These are phyloP conservation scores for Magallana ariakensis DNA, from an alignment of 1,140 invertebrate genomes.

Conservation along the genomic window DNA sequence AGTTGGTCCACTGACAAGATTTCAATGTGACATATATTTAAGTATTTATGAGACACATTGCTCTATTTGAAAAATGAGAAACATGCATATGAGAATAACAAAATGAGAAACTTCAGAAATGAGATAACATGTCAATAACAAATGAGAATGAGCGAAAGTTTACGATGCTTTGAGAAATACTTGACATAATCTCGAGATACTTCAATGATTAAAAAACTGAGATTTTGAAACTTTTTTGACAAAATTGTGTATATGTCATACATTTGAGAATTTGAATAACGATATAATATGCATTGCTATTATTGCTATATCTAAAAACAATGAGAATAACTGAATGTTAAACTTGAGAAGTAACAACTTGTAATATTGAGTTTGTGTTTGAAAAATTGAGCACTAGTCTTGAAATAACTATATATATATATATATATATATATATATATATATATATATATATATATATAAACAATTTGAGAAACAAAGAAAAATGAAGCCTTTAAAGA, in stretches of 20 bases:
- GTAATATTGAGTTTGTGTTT: not conserved
- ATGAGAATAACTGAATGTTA: not conserved
- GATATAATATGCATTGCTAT: too few species aligned
- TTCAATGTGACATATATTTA: not conserved
- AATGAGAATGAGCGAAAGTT: too few species aligned
- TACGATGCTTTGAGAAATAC: too few species aligned
- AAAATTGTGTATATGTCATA: not conserved
- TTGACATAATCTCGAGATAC: too few species aligned
- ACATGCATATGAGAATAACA: not conserved
- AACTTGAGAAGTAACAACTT: not conserved
- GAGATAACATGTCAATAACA: too few species aligned
- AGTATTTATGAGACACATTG: not conserved
- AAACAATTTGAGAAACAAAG: not conserved
- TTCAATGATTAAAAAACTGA: not conserved
- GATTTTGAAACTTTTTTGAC: not conserved
- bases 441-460: not conserved
- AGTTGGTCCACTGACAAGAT: not conserved
- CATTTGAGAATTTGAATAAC: not conserved
- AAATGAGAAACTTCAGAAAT: not conserved
- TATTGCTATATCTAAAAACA: too few species aligned
- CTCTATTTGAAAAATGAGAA: not conserved
- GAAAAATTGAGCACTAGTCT: not conserved
- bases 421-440: not conserved
- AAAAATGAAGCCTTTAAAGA: not conserved
- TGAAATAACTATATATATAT: not conserved